phyloP scores from a whole-genome alignment of 1,140 invertebrate genomes.

The Hestina assimilis region DNA sequence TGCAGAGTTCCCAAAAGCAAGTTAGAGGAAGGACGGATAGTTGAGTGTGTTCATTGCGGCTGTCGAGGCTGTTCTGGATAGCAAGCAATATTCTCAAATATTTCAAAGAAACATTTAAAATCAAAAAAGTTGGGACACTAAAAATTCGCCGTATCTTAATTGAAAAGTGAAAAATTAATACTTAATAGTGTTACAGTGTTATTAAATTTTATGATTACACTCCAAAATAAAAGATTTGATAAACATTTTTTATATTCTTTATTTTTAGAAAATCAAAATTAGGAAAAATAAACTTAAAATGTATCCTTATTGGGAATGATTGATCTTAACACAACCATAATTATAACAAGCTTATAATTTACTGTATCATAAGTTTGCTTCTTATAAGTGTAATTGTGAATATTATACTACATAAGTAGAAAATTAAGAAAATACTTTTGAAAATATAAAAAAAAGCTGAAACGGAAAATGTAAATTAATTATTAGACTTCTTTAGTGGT shows the following conservation, averaged over 20 bases:
- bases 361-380: no score
- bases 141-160: no score
- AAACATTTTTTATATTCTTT: not conserved
- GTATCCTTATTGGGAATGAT: not conserved
- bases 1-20: conserved; percentile 99
- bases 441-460: not conserved
- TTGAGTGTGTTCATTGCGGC: conserved; percentile 98
- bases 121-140: no score
- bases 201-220: not conserved
- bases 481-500: not conserved
- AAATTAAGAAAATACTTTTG: not conserved
- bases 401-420: not conserved
- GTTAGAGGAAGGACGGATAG: conserved; percentile 97
- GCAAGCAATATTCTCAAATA: not conserved
- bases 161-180: no score
- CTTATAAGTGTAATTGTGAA: not conserved
- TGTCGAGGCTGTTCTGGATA: conserved; percentile 96
- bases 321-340: not conserved
- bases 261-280: not conserved
- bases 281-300: conserved; percentile 2
- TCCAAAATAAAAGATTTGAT: not conserved
- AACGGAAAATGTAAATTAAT: no score
- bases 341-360: not conserved
- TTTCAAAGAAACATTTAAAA: not conserved
- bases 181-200: no score